Conservation (phyloP, 2,888 invertebrate species). For the Zootermopsis nevadensis region DNA sequence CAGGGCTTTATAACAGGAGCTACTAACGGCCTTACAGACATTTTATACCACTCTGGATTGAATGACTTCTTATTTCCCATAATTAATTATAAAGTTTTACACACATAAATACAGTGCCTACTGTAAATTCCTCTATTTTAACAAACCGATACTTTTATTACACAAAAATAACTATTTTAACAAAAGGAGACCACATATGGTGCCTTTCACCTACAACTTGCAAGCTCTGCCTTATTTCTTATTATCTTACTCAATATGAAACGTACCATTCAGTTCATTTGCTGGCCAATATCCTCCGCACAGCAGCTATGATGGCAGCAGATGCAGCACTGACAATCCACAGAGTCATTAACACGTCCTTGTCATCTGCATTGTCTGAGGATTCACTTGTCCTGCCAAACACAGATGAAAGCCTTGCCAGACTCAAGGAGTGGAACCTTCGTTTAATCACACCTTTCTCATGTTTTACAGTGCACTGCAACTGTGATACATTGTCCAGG, state of each 20-base stretch:
- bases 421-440: slow-evolving; percentile 25
- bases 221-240: too few species aligned
- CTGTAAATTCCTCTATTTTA: too few species aligned
- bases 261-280: not conserved
- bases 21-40: too few species aligned
- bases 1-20: too few species aligned
- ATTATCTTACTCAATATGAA: not conserved
- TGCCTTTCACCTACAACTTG: too few species aligned
- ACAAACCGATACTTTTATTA: too few species aligned
- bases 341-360: slow-evolving; percentile 8
- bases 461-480: not conserved
- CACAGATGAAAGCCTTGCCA: slow-evolving; percentile 21
- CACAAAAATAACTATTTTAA: too few species aligned
- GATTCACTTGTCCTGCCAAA: not conserved
- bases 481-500: not conserved
- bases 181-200: too few species aligned
- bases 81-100: too few species aligned
- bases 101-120: too few species aligned
- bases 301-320: slow-evolving; percentile 12
- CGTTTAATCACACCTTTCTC: slow-evolving; percentile 18
- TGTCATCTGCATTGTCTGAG: not conserved
- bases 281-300: not conserved
- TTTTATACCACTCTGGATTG: too few species aligned
- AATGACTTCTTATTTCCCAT: too few species aligned
- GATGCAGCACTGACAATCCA: slow-evolving; percentile 22